Conservation (phyloP, 1,140 invertebrate species). For the Diachasmimorpha longicaudata region DNA sequence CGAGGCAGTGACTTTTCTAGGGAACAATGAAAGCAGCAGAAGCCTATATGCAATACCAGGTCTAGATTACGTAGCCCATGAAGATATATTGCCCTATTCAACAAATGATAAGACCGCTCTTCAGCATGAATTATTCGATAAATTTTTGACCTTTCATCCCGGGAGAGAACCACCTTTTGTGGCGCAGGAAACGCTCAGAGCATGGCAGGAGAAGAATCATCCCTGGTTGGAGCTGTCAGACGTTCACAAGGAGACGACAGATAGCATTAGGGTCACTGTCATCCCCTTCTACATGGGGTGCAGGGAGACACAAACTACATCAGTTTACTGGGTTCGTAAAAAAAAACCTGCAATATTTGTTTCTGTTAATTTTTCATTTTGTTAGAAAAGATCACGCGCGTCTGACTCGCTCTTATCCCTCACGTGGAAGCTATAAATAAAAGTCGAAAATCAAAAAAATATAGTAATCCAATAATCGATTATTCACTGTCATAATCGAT, state of each 20-base stretch:
- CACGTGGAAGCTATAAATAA: no score
- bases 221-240: conserved; percentile 95
- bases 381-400: no score
- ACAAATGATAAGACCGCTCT: conserved; percentile 83
- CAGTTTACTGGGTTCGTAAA: conserved; percentile 86
- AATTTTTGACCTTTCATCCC: conserved; percentile 84
- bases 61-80: conserved; percentile 95
- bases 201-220: conserved; percentile 98
- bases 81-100: conserved; percentile 89
- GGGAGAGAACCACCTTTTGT: conserved; percentile 87
- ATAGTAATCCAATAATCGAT: no score
- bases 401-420: no score
- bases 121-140: conserved; percentile 95
- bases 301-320: conserved; percentile 83
- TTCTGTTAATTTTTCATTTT: no score
- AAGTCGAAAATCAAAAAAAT: no score
- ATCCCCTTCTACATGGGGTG: conserved; percentile 98
- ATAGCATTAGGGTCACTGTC: conserved; percentile 93
- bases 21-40: conserved; percentile 92
- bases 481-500: no score
- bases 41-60: conserved; percentile 94
- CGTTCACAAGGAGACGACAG: conserved; percentile 97
- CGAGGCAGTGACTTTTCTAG: conserved; percentile 96
- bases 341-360: no score
- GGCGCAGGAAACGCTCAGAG: conserved; percentile 86